phyloP scores from a whole-genome alignment of 2,888 invertebrate genomes.

The Rotaria magnacalcarata region DNA sequence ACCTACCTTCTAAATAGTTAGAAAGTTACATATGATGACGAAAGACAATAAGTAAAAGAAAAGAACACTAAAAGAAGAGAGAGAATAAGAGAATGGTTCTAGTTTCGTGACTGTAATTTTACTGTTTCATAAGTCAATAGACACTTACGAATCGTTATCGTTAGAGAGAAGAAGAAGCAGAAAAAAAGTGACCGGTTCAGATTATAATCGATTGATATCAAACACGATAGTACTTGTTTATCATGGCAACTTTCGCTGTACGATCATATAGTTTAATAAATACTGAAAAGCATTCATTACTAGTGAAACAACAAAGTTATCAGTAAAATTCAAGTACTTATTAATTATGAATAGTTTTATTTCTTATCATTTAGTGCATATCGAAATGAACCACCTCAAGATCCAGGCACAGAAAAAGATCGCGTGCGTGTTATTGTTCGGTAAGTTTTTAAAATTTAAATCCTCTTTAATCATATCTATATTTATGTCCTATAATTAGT shows the following conservation, averaged over 20 bases:
- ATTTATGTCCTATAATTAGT: neutral
- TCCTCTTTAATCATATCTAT: neutral
- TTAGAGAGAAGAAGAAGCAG: neutral
- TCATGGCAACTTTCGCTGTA: neutral
- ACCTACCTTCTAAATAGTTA: neutral
- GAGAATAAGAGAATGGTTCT: slow-evolving; percentile 9
- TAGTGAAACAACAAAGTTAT: neutral
- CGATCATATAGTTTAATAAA: neutral
- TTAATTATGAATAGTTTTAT: too few relatives aligned
- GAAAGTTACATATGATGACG: neutral
- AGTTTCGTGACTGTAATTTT: slow-evolving; percentile 14
- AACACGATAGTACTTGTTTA: neutral
- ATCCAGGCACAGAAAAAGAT: neutral
- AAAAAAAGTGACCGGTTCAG: neutral
- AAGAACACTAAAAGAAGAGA: neutral
- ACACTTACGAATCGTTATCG: slow-evolving; percentile 13
- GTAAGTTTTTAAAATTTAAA: neutral
- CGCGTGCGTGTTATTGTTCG: slow-evolving; percentile 26
- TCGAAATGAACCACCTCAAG: slow-evolving; percentile 1
- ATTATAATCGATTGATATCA: neutral
- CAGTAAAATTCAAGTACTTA: neutral
- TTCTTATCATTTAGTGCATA: neutral
- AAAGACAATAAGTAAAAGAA: neutral
- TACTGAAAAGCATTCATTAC: neutral
- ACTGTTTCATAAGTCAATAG: slow-evolving; percentile 23